Evolutionary conservation across 2,113 vertebrate genomes (phyloP), one percentile per base, ranked within the genome.

Genomic region (Peucedramus taeniatus): DNA sequence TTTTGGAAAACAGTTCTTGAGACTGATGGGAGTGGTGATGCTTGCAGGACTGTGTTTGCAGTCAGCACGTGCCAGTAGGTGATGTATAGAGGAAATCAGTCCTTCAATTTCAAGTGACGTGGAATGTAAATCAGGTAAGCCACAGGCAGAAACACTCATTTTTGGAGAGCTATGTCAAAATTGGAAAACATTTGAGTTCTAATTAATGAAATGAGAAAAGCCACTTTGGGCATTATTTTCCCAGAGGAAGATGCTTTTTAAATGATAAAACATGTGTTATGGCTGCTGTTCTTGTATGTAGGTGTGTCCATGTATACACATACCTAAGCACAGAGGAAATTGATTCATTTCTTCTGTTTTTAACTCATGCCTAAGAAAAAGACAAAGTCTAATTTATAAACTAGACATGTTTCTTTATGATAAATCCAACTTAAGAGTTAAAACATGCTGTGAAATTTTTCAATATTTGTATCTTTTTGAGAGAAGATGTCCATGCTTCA

Each of bases 1-100:
- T 69, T 94, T 94, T 5, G 20, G 83, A 81, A 93, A 96, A 92
- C 35, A 76, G 70, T 64, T 88, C 83, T 68, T 82, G 60, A 75
- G 39, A 37, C 57, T 91, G 69, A 28, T n/a, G 75, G 66, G 63
- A 63, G 31, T 17, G 63, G 31, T 57, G 31, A 44, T 8, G 27
- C 31, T 54, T 35, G 27, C 23, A 89, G 35, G 39, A 53, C 31
- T 42, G 39, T 63, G 56, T 83, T 47, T 85, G 33, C 35, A 77
- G 35, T 59, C 74, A 79, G 37, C 18, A 19, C 0, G 1, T 95
- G 50, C 56, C 77, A 71, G 16, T 15, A 83, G 70, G 79, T 71
- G 87, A 78, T 11, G 12, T 54, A 80, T 93, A 80, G 31, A 74
- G 86, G 19, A 87, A 87, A 64, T 35, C 53, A 74, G 10, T 71